phyloP scores from a whole-genome alignment of 2,113 vertebrate genomes.

The Engraulis encrasicolus region DNA sequence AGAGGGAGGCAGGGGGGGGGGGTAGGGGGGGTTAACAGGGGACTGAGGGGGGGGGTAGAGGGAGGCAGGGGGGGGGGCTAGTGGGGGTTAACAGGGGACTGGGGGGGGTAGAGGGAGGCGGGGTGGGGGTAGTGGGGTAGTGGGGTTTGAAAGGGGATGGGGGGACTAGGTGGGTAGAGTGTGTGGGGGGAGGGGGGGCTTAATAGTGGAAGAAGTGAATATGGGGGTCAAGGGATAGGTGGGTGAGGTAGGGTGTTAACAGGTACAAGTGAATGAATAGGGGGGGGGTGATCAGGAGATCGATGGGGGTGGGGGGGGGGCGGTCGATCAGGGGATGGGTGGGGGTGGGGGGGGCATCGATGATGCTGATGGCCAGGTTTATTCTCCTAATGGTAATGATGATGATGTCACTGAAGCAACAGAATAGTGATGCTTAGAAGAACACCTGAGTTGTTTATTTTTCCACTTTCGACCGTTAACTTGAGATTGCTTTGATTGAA shows the following conservation, averaged over 20 bases:
- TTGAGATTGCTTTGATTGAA: neutral
- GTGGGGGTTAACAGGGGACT: neutral
- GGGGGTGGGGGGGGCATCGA: neutral
- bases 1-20: constrained; percentile 13
- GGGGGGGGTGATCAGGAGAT: no score
- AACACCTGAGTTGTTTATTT: constrained; percentile 1
- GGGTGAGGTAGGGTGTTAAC: no score
- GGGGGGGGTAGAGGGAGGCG: neutral
- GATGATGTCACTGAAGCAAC: constrained; percentile 3
- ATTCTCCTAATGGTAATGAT: neutral
- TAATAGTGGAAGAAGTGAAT: no score
- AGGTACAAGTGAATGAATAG: no score
- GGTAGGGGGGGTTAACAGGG: constrained; percentile 20
- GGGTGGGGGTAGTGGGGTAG: constrained; percentile 33
- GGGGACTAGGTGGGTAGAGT: no score
- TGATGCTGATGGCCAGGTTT: neutral
- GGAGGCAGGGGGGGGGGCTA: constrained; percentile 31
- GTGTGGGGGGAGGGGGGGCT: constrained; percentile 39
- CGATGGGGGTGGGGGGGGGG: no score
- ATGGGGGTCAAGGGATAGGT: no score
- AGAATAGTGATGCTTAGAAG: neutral
- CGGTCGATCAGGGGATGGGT: neutral
- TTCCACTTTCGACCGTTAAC: neutral
- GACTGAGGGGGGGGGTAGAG: no score
- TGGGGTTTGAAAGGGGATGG: no score